Conservation (phyloP, 2,888 invertebrate species). For the Thecophora atra region DNA sequence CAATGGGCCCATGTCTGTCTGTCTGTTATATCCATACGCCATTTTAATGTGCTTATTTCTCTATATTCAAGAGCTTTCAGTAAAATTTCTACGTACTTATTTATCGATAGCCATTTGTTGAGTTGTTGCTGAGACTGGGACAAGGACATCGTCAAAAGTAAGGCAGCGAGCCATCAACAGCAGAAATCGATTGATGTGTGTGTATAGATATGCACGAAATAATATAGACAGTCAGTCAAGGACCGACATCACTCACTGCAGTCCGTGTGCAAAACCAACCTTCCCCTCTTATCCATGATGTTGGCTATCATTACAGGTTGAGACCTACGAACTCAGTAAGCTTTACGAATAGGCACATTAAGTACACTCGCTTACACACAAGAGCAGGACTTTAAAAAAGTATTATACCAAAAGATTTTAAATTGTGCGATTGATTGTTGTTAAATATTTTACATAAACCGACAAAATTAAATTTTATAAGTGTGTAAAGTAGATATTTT, state of each 20-base stretch:
- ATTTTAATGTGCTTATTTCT: no score
- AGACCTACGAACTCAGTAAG: conserved; percentile 4
- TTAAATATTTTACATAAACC: not conserved
- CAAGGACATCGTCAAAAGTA: not conserved
- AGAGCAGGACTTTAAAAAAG: not conserved
- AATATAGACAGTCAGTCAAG: not conserved
- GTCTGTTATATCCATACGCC: not conserved
- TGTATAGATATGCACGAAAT: not conserved
- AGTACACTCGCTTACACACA: no score
- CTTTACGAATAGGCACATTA: no score
- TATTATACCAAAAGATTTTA: no score
- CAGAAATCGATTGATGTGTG: not conserved
- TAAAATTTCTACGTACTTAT: not conserved
- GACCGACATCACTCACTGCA: no score
- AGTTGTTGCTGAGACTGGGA: not conserved
- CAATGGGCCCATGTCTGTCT: not conserved
- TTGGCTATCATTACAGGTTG: not conserved
- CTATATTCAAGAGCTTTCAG: not conserved
- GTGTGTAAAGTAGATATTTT: no score
- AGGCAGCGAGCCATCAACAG: not conserved
- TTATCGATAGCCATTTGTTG: not conserved
- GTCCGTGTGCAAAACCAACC: no score
- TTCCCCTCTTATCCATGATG: no score
- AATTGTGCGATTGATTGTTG: not conserved
- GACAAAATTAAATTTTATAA: conserved; percentile 10